phyloP scores from a whole-genome alignment of 2,113 vertebrate genomes.

The Phycodurus eques region DNA sequence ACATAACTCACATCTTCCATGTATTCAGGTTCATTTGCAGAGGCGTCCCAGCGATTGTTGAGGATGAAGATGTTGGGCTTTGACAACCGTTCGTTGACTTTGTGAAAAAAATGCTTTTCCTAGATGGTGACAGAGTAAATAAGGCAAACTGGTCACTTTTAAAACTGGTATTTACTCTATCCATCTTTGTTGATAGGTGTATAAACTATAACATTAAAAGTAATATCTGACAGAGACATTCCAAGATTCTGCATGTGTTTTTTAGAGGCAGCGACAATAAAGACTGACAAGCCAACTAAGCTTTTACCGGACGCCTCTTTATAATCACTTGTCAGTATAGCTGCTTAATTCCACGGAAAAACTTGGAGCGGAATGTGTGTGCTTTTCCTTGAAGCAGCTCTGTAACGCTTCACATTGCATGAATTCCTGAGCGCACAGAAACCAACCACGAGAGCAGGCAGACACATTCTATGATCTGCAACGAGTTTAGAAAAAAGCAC shows the following conservation, averaged over 20 bases:
- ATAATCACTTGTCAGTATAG: no score
- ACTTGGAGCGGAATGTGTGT: constrained; percentile 11
- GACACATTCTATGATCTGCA: constrained; percentile 36
- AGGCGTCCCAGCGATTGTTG: constrained; percentile 98
- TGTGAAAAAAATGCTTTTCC: constrained; percentile 99
- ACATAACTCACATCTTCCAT: constrained; percentile 91
- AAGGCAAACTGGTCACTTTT: neutral
- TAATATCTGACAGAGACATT: no score
- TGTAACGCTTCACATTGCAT: constrained; percentile 42
- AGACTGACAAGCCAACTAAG: no score
- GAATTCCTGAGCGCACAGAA: constrained; percentile 38
- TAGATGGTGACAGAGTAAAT: constrained; percentile 35
- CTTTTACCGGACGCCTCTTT: no score
- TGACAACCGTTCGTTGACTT: constrained; percentile 93
- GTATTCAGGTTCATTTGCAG: constrained; percentile 93
- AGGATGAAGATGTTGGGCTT: constrained; percentile 98
- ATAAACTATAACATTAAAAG: neutral
- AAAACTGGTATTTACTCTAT: neutral
- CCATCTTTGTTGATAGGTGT: neutral
- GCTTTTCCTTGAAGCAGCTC: constrained; percentile 38
- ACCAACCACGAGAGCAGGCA: constrained; percentile 11
- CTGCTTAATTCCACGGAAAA: constrained; percentile 9
- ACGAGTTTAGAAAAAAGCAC: constrained; percentile 8
- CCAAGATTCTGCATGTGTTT: no score
- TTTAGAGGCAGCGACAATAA: no score